Percentiles rank a stretch among this genome's conserved stretches.
Conservation (phyloP, 2,888 invertebrate species). For the Perizoma affinitatum region DNA sequence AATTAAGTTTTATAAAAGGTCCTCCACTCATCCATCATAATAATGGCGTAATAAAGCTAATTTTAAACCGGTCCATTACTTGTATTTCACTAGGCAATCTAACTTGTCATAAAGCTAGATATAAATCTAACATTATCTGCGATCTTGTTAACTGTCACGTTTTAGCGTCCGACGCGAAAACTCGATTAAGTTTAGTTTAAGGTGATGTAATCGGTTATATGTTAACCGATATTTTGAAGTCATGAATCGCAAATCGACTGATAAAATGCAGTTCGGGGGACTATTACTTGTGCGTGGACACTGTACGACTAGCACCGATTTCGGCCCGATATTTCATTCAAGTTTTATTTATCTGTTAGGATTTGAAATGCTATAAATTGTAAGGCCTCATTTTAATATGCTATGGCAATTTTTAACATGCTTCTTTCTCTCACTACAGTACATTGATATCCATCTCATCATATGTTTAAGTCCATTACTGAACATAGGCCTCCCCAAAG, state of each 20-base stretch:
- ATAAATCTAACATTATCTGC: constrained; percentile 61
- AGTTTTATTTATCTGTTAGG: too few species aligned
- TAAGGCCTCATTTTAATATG: too few species aligned
- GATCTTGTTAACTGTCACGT: constrained; percentile 63
- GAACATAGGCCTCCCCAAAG: too few species aligned
- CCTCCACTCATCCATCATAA: constrained; percentile 30
- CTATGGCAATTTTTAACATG: too few species aligned
- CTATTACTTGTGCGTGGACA: neutral
- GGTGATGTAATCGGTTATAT: constrained; percentile 68
- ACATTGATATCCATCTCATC: too few species aligned
- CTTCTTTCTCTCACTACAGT: too few species aligned
- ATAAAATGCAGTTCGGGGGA: constrained; percentile 54
- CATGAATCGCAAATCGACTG: constrained; percentile 64
- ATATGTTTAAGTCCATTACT: too few species aligned
- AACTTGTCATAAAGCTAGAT: constrained; percentile 54
- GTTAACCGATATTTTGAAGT: constrained; percentile 66
- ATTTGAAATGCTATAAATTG: too few species aligned
- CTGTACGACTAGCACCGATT: neutral
- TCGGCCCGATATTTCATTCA: too few species aligned
- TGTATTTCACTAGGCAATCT: constrained; percentile 49
- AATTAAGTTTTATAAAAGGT: constrained; percentile 36
- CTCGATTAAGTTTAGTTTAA: constrained; percentile 66
- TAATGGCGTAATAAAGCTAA: constrained; percentile 32
- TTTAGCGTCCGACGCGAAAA: constrained; percentile 56
- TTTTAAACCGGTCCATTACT: constrained; percentile 48